Percentiles rank a stretch among this genome's conserved stretches.
Conservation (phyloP, 2,113 vertebrate species). For the Callipepla squamata region DNA sequence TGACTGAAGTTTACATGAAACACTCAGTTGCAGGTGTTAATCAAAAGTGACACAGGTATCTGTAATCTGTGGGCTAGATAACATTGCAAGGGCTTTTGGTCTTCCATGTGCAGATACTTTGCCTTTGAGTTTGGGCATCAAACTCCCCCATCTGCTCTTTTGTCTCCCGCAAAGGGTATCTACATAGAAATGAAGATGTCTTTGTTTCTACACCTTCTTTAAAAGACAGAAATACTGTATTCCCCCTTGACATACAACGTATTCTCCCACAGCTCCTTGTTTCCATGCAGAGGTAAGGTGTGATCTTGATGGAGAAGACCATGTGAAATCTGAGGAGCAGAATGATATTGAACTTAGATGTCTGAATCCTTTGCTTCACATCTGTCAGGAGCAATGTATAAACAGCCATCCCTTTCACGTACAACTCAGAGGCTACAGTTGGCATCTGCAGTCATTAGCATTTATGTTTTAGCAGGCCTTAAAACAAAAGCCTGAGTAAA, state of each 20-base stretch:
- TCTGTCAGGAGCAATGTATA: neutral
- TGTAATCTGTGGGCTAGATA: fast-evolving
- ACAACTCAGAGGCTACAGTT: neutral
- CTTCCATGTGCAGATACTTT: fast-evolving
- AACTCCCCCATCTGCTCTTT: fast-evolving
- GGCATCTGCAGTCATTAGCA: neutral
- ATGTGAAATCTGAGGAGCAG: neutral
- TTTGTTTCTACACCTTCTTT: slow-evolving; percentile 14
- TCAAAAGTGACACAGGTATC: fast-evolving
- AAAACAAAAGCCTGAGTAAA: neutral
- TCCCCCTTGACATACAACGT: neutral
- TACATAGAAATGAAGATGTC: neutral
- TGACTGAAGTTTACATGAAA: neutral
- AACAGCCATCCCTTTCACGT: neutral
- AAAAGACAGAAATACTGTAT: neutral
- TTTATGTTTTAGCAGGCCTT: neutral
- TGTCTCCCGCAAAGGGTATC: fast-evolving
- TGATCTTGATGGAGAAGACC: neutral
- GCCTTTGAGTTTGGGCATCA: fast-evolving
- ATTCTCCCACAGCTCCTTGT: neutral
- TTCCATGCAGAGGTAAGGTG: neutral
- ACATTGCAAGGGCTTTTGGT: neutral
- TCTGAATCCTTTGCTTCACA: neutral
- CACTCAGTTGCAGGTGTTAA: neutral
- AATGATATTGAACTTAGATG: neutral